Conservation (phyloP, 2,113 vertebrate genomes). For the Spilogale gracilis region DNA sequence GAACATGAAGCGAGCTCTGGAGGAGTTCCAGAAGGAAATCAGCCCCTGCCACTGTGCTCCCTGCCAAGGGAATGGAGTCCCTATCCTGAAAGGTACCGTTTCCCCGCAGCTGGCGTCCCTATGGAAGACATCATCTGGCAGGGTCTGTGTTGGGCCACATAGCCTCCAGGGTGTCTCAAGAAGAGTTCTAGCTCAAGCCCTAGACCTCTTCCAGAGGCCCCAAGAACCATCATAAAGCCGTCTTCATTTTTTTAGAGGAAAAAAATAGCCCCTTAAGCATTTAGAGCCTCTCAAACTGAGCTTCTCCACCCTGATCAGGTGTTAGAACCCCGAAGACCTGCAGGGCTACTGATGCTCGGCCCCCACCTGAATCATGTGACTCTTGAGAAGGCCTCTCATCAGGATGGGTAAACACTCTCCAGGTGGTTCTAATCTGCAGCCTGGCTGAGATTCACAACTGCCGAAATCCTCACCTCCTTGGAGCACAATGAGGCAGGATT, state of each 20-base stretch:
- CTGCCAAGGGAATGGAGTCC: constrained; percentile 92
- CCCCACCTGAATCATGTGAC: background rate
- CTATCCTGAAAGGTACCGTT: constrained; percentile 91
- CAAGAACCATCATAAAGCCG: background rate
- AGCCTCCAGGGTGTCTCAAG: background rate
- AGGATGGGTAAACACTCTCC: background rate
- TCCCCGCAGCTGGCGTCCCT: background rate
- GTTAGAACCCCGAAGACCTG: background rate
- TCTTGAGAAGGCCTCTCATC: background rate
- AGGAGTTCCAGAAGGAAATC: constrained; percentile 91
- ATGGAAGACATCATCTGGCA: background rate
- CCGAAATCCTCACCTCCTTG: background rate
- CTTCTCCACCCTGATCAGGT: background rate
- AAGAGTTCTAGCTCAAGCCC: background rate
- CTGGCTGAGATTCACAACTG: background rate
- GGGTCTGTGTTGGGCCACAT: background rate
- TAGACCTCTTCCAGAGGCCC: background rate
- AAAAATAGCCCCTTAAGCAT: background rate
- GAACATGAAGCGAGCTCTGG: constrained; percentile 92
- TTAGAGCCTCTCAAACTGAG: background rate
- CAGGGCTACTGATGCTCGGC: background rate
- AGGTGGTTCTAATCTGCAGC: background rate
- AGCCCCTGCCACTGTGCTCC: constrained; percentile 93
- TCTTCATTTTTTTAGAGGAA: background rate
- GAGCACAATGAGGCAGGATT: background rate